phyloP scores from a whole-genome alignment of 2,888 invertebrate species.

The Tipula unca region DNA sequence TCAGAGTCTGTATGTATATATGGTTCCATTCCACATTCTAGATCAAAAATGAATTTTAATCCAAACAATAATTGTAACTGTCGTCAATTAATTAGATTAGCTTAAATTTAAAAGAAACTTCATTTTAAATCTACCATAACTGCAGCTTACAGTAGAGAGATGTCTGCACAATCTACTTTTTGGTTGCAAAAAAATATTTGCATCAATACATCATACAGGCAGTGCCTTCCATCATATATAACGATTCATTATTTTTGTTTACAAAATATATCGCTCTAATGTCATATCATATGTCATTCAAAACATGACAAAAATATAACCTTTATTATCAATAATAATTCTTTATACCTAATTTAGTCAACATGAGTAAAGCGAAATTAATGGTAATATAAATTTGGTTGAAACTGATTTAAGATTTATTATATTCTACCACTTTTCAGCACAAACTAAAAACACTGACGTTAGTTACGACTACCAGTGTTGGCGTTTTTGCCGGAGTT shows the following conservation, averaged over 20 bases:
- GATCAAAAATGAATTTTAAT: no score
- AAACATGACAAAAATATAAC: background rate
- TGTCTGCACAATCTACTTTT: background rate
- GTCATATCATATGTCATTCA: background rate
- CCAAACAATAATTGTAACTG: no score
- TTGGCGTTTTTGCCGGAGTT: slow-evolving; percentile 55
- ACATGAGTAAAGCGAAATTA: slow-evolving; percentile 16
- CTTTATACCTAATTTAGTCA: background rate
- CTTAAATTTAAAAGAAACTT: no score
- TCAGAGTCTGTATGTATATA: no score
- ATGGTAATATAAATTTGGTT: background rate
- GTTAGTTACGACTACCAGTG: slow-evolving; percentile 55
- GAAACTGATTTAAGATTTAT: background rate
- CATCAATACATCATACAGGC: background rate
- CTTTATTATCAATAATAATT: background rate
- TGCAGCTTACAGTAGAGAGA: no score
- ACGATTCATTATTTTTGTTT: no score
- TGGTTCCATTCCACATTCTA: no score
- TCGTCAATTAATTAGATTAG: no score
- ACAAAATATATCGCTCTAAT: background rate
- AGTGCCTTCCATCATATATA: no score
- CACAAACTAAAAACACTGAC: slow-evolving; percentile 60
- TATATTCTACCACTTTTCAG: slow-evolving; percentile 21
- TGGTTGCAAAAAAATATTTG: background rate
- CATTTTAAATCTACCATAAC: no score